Base-by-base conservation (phyloP, 2,113 vertebrate genomes). In the Telmatochromis brachygnathus region DNA sequence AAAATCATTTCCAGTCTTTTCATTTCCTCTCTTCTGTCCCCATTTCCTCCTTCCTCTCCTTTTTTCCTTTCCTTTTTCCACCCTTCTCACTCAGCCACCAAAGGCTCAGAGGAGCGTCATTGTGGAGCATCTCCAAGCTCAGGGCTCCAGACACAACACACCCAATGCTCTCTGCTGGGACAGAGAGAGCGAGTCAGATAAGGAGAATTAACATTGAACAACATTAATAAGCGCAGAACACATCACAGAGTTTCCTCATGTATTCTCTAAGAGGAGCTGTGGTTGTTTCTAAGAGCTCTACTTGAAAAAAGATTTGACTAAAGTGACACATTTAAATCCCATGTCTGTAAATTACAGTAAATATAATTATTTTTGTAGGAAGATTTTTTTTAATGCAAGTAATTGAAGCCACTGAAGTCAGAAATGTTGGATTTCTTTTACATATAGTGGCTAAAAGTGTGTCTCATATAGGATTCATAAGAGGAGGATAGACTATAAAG, bases 31-130 rank as follows among this genome's bases (percentile, higher is more conserved):
- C n/a, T 30, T 79, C 6, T 53, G 28, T 65, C 53, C 51, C 60
- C n/a, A 17, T 75, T 39, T 42, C 12, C 19, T 49, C 45, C 42
- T 49, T 47, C 37, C 7, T 68, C 6, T 68, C 19, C 26, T 26
- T 56, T 13, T 10, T 14, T 30, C 37, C 35, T 17, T 9, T 62
- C 60, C 33, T 2, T 14, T 12, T 15, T n/a, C 8, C 30, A 12
- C 54, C 80, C 55, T n/a, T 26, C 60, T 83, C 23, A 3, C 47
- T 12, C 37, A 17, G 45, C 56, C 88, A 77, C 51, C 88, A 19
- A 5, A 82, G 93, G 92, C 91, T 88, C 94, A 49, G 81, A 92
- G 86, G 87, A 92, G 84, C 93, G 90, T 95, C 95, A 95, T 45
- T 15, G 81, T 51, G 93, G 93, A 88, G 87, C 93, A 84, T 94